Evolutionary conservation across 2,888 invertebrate genomes (phyloP), one percentile per base, ranked within the genome.

Genomic region (Phlogophora meticulosa): DNA sequence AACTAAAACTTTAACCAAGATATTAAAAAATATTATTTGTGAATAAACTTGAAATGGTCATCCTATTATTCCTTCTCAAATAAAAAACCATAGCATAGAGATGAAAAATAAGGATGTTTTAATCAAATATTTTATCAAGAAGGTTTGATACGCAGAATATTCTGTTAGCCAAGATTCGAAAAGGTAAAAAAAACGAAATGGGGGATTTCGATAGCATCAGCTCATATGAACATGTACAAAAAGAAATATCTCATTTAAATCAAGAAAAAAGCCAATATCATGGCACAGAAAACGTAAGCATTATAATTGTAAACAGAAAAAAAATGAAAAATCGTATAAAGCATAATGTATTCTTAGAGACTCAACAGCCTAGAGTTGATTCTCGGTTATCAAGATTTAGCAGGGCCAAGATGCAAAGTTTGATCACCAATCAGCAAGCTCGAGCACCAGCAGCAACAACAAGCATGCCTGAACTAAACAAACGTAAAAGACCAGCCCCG

Each of bases 381-480:
- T 51, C 51, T 55, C 20, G 32, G 28, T 58, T 68, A 49, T 53
- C 67, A 43, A 61, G 24, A 38, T 49, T n/a, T 7, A 80, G 34
- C n/a, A 55, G 17, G 38, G 28, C 15, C 2, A 34, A 34, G 10
- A 36, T 56, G 0, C 7, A 38, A 22, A 24, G 4, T 11, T n/a
- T n/a, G 3, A 10, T 64, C 7, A 40, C 24, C 7, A 71, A 24
- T 55, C 32, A 32, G 13, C 61, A n/a, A n/a, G n/a, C n/a, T n/a
- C n/a, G n/a, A n/a, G n/a, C n/a, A n/a, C n/a, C n/a, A n/a, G n/a
- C n/a, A n/a, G n/a, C n/a, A n/a, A n/a, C n/a, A n/a, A n/a, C 55
- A 22, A 76, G 78, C 40, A 55, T 76, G 64, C 76, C 76, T 24
- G 72, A 71, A 46, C 42, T 76, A 36, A 64, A 40, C 28, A 46